phyloP scores from a whole-genome alignment of 2,888 invertebrate genomes.

The Brenthis ino region DNA sequence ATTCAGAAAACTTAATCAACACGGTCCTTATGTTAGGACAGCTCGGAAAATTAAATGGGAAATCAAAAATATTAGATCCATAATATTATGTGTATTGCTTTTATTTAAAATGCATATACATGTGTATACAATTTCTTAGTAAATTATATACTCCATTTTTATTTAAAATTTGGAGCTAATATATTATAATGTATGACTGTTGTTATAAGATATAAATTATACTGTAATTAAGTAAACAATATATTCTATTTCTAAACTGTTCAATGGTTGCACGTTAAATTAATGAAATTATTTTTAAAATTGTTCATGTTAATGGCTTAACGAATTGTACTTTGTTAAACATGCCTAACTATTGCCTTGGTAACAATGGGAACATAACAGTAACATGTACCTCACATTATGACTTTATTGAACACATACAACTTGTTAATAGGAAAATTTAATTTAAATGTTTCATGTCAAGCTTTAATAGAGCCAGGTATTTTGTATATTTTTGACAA shows the following conservation, averaged over 20 bases:
- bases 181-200: background rate
- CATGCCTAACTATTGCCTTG: too few species aligned
- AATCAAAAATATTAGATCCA: constrained; percentile 66
- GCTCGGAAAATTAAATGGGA: constrained; percentile 68
- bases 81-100: constrained; percentile 34
- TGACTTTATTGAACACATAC: too few species aligned
- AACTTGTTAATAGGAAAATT: too few species aligned
- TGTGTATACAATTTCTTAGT: background rate
- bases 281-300: too few species aligned
- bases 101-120: constrained; percentile 1
- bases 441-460: too few species aligned
- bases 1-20: constrained; percentile 77
- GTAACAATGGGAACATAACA: too few species aligned
- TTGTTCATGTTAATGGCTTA: too few species aligned
- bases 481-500: too few species aligned
- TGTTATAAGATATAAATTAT: background rate
- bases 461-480: too few species aligned
- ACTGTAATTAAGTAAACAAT: background rate
- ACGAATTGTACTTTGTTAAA: too few species aligned
- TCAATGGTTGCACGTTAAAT: background rate
- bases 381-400: too few species aligned
- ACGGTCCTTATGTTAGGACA: constrained; percentile 77
- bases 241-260: constrained; percentile 11
- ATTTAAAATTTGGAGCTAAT: constrained; percentile 6
- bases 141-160: constrained; percentile 2